Conservation (phyloP, 1,140 invertebrate genomes). For the Aplysia californica region DNA sequence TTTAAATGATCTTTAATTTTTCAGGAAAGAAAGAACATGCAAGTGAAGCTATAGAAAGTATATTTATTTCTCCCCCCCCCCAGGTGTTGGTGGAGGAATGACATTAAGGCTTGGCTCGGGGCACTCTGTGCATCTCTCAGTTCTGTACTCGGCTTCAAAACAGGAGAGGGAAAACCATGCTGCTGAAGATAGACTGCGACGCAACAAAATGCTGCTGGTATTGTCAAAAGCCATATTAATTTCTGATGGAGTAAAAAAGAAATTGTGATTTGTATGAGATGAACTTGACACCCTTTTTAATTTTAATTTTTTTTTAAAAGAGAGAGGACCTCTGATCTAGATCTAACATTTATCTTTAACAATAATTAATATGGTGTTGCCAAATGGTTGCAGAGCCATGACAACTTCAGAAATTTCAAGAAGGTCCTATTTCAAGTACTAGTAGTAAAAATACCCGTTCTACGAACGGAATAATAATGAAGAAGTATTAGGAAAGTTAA, state of each 20-base stretch:
- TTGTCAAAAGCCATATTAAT: no score
- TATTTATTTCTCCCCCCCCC: no score
- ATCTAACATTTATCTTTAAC: background rate
- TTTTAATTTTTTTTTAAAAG: background rate
- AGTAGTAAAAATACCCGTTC: no score
- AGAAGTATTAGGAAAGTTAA: no score
- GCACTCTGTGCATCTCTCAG: constrained; percentile 47
- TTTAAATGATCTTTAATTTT: no score
- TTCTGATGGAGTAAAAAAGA: no score
- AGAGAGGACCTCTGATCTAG: background rate
- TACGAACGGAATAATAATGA: no score
- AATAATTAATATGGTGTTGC: background rate
- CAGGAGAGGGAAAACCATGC: constrained; percentile 40
- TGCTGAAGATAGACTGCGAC: constrained; percentile 35
- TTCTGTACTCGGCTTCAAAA: constrained; percentile 55
- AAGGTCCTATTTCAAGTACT: no score
- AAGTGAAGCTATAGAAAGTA: no score
- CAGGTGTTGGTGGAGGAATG: constrained; percentile 59
- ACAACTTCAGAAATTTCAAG: no score
- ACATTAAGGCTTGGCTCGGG: constrained; percentile 45
- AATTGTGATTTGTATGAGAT: background rate
- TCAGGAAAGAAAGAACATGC: no score
- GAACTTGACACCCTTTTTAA: background rate
- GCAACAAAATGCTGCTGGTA: constrained; percentile 46
- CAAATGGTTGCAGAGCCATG: background rate